Percentiles rank a stretch among this genome's conserved stretches.
Evolutionary conservation across 2,797 vertebrate genomes (phyloP).

Genomic region (Gephyroberyx darwinii): DNA sequence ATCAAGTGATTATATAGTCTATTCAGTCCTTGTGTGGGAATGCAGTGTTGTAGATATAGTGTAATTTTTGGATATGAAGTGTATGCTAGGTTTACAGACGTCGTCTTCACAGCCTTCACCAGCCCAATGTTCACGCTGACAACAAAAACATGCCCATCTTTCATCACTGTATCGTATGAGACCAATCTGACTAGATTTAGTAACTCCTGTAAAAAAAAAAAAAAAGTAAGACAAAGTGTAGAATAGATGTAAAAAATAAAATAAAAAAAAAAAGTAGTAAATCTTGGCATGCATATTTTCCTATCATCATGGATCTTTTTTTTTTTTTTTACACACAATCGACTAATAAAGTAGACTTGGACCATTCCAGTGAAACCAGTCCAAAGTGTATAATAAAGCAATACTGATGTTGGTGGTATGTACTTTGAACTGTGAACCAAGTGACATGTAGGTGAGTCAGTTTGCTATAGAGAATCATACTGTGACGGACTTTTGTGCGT

Average conservation of each 20-base stretch:
- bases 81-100: constrained; percentile 46
- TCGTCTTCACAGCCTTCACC: constrained; percentile 28
- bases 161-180: background rate
- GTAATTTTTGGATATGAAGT: constrained; percentile 6
- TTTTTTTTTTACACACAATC: background rate
- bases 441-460: constrained; percentile 30
- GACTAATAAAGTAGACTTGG: constrained; percentile 11
- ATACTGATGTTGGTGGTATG: constrained; percentile 57
- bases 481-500: constrained; percentile 29
- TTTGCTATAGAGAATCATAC: constrained; percentile 24
- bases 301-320: constrained; percentile 2
- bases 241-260: constrained; percentile 4
- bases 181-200: constrained; percentile 18
- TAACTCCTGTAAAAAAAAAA: background rate
- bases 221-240: background rate
- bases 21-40: constrained; percentile 28
- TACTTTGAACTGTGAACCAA: constrained; percentile 60
- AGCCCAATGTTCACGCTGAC: constrained; percentile 26
- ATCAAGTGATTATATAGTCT: constrained; percentile 22
- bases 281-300: constrained; percentile 20
- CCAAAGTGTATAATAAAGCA: constrained; percentile 67
- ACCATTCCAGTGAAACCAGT: constrained; percentile 42
- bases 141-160: background rate
- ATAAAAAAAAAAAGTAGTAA: background rate
- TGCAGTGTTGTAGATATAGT: constrained; percentile 24